These are phyloP conservation scores for Hylyphantes graminicola DNA, from an alignment of 1,140 invertebrate genomes.

Conservation along the genomic window DNA sequence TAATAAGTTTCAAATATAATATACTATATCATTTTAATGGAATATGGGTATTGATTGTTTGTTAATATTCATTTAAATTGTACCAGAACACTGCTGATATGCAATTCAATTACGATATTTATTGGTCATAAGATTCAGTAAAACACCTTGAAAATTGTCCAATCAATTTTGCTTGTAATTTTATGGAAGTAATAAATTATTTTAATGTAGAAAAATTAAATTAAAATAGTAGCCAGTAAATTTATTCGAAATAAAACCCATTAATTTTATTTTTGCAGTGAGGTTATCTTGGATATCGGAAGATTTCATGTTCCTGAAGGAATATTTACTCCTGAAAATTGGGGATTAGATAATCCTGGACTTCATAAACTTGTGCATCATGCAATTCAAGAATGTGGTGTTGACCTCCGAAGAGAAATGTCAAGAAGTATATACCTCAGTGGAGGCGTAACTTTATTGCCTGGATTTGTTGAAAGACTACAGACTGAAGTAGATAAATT, in stretches of 20 bases:
- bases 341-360: constrained; percentile 74
- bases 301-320: constrained; percentile 74
- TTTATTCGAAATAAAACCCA: neutral
- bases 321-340: constrained; percentile 74
- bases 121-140: too few species aligned
- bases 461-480: constrained; percentile 74
- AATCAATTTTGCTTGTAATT: too few species aligned
- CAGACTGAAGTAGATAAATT: constrained; percentile 73
- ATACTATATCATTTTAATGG: too few species aligned
- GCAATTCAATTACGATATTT: too few species aligned
- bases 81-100: too few species aligned
- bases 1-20: too few species aligned
- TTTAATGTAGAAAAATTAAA: too few species aligned
- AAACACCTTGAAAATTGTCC: too few species aligned
- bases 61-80: too few species aligned
- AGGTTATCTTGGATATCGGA: constrained; percentile 67
- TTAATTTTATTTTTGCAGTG: constrained; percentile 56
- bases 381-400: constrained; percentile 73
- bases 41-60: too few species aligned
- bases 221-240: too few species aligned
- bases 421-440: constrained; percentile 70
- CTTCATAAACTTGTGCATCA: constrained; percentile 74
- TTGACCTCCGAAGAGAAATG: constrained; percentile 73
- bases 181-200: too few species aligned
- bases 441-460: constrained; percentile 73